Conservation (phyloP, 2,797 vertebrate species). For the Yasuhikotakia modesta region DNA sequence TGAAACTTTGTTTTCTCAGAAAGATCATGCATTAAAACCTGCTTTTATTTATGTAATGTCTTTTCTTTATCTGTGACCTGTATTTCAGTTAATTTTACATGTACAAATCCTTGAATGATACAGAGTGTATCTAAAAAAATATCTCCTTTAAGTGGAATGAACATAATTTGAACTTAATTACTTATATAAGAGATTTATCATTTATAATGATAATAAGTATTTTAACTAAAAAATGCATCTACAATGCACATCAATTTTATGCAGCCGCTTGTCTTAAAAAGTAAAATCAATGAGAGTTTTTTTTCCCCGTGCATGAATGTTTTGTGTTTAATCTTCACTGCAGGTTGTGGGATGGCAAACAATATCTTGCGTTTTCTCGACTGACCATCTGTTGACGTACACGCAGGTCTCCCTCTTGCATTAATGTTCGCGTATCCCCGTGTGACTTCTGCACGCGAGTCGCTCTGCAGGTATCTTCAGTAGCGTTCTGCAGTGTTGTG, state of each 20-base stretch:
- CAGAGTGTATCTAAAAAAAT: too few relatives aligned
- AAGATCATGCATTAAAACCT: too few relatives aligned
- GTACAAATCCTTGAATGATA: too few relatives aligned
- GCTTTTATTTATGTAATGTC: not conserved
- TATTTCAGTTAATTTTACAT: too few relatives aligned
- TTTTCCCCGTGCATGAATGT: not conserved
- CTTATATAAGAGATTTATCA: not conserved
- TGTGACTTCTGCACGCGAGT: not conserved
- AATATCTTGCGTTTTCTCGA: not conserved
- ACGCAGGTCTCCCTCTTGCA: not conserved
- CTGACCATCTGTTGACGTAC: slow-evolving; percentile 4
- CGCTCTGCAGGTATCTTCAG: slow-evolving; percentile 14
- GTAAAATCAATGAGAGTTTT: not conserved
- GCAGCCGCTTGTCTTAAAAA: not conserved
- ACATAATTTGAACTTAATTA: not conserved
- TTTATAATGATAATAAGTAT: not conserved
- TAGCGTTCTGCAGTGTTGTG: slow-evolving; percentile 17
- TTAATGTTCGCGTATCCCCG: not conserved
- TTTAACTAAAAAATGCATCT: not conserved
- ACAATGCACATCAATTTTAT: not conserved
- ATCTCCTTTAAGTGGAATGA: not conserved
- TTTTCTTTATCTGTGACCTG: not conserved
- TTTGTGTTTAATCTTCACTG: slow-evolving; percentile 1
- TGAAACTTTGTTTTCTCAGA: too few relatives aligned
- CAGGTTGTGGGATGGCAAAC: not conserved